These are phyloP conservation scores for Tetrapedia diversipes DNA, from an alignment of 2,888 invertebrate species.

Conservation along the genomic window DNA sequence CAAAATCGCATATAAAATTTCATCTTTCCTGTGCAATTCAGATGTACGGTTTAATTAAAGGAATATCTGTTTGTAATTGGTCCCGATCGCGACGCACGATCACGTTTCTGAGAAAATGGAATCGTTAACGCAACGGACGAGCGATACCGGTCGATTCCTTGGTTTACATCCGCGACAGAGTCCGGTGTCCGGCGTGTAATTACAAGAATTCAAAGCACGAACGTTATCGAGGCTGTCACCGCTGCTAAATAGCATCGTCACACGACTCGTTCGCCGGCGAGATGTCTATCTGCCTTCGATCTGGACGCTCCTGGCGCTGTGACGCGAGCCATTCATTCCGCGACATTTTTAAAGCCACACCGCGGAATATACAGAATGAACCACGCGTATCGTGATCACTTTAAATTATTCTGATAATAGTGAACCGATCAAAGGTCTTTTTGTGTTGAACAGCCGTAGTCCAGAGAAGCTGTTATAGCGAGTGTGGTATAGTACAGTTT, in stretches of 20 bases:
- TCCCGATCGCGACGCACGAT: background rate
- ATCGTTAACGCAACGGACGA: background rate
- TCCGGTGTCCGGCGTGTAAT: background rate
- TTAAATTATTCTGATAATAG: too few relatives aligned
- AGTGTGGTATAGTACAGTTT: too few relatives aligned
- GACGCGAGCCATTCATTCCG: conserved; percentile 9
- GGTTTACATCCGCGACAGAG: background rate
- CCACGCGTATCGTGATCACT: too few relatives aligned
- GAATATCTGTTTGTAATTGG: too few relatives aligned
- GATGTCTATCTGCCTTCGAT: conserved; percentile 29
- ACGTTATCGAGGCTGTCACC: conserved; percentile 35
- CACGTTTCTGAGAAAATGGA: background rate
- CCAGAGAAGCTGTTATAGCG: too few relatives aligned
- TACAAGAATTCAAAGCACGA: conserved; percentile 22
- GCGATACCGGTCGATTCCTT: conserved; percentile 14
- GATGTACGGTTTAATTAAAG: too few relatives aligned
- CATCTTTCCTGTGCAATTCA: too few relatives aligned
- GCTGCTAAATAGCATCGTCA: conserved; percentile 29
- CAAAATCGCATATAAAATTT: too few relatives aligned
- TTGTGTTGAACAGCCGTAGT: too few relatives aligned
- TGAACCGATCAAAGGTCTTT: too few relatives aligned
- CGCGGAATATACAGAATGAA: too few relatives aligned
- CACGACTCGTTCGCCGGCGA: conserved; percentile 23
- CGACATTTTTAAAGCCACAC: conserved; percentile 1
- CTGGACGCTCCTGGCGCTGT: conserved; percentile 18